Base-by-base conservation (phyloP, 2,113 vertebrate genomes). In the Apaloderma vittatum region DNA sequence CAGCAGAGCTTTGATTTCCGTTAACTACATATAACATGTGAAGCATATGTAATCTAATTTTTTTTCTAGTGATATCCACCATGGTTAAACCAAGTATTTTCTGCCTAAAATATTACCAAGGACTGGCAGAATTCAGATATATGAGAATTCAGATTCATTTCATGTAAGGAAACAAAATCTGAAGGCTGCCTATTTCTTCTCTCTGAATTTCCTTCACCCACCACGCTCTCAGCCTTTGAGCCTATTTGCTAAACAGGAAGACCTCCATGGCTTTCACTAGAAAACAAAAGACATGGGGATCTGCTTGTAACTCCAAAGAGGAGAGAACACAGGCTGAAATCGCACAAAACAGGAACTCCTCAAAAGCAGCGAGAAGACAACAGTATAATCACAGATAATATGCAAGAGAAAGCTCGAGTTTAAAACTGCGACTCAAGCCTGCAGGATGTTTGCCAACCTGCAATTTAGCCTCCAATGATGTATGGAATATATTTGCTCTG, bases 401-500 rank as follows among this genome's bases (percentile, higher is more conserved):
- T 6, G n/a, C 76, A 87, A 75, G 83, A 0, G 0, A 77, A 94
- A 92, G 62, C 71, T 7, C 20, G 36, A 51, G 67, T 59, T 74
- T 52, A 78, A 74, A 94, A 57, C 76, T 85, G 49, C 21, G 1
- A 0, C 66, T 61, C 52, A 52, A 95, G 95, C 26, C 89, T 91
- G 76, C 76, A 93, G 95, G 89, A 95, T 12, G 30, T 66, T 91
- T 96, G 93, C 94, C 95, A 96, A 22, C 80, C 61, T 93, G 48
- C 66, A 68, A 91, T 89, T 20, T 96, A 85, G 84, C 77, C 73
- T 94, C 37, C 80, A 96, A 73, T 82, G 94, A 94, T 89, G 93
- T 96, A 93, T 94, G 91, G 94, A 96, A 96, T 95, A 97, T 91
- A 96, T 96, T 96, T 96, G 55, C 93, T 89, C 91, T 89, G 89